Evolutionary conservation across 2,113 vertebrate species (phyloP).

Genomic region (Brienomyrus longianalis): DNA sequence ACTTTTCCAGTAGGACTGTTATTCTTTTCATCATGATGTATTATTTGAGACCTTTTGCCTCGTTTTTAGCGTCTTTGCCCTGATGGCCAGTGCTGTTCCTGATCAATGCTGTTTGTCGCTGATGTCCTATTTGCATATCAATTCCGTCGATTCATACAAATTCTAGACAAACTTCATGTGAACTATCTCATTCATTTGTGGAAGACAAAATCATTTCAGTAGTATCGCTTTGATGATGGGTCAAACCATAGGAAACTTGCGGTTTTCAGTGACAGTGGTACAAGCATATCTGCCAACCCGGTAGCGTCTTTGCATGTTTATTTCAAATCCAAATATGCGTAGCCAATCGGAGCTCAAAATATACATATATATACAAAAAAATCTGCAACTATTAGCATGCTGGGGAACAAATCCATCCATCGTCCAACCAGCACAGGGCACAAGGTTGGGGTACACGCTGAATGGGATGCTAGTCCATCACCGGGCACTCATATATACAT

Average conservation of each 20-base stretch:
- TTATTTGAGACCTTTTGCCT: not conserved
- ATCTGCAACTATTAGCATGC: not conserved
- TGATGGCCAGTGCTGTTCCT: not conserved
- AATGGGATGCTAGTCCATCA: not conserved
- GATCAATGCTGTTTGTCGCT: not conserved
- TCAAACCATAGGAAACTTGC: conserved; percentile 1
- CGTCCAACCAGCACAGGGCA: not conserved
- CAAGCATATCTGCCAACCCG: not conserved
- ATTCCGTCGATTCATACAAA: not conserved
- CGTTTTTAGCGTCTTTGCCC: not conserved
- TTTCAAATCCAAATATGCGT: conserved; percentile 1
- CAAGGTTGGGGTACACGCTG: not conserved
- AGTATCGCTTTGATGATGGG: conserved; percentile 19
- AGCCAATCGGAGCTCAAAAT: not conserved
- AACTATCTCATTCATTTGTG: not conserved
- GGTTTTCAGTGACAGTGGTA: conserved; percentile 11
- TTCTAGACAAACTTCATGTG: not conserved
- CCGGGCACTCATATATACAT: not conserved
- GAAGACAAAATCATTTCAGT: not conserved
- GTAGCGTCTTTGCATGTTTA: not conserved
- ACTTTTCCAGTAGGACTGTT: not conserved
- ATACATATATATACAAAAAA: too few species aligned
- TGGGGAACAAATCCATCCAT: not conserved
- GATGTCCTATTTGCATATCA: not conserved
- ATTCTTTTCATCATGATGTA: not conserved